These are phyloP conservation scores for Lepidostoma basale DNA, from an alignment of 1,140 invertebrate genomes.

Conservation along the genomic window DNA sequence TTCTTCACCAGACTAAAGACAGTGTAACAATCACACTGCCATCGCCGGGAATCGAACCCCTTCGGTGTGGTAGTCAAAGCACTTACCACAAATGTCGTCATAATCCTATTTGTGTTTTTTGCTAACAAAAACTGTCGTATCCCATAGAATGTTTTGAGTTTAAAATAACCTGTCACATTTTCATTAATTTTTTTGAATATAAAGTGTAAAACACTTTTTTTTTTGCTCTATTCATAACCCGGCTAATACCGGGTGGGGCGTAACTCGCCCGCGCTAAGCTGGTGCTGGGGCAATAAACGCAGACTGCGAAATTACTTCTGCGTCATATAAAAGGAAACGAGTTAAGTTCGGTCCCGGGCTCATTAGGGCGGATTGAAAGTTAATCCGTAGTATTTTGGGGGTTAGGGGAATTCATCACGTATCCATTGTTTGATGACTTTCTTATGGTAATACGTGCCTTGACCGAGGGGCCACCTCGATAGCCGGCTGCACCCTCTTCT, in stretches of 20 bases:
- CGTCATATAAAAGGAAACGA: constrained; percentile 45
- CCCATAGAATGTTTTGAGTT: too few species aligned
- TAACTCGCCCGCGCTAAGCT: background rate
- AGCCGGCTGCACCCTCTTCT: too few species aligned
- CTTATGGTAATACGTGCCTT: constrained; percentile 43
- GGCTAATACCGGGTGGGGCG: background rate
- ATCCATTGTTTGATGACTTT: constrained; percentile 45
- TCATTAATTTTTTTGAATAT: background rate
- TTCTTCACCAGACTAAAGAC: too few species aligned
- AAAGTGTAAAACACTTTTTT: background rate
- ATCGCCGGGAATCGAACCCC: too few species aligned
- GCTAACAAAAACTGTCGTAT: too few species aligned
- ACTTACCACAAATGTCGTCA: too few species aligned
- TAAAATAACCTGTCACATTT: too few species aligned
- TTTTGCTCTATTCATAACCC: constrained; percentile 1
- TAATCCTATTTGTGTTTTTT: too few species aligned
- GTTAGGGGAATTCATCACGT: constrained; percentile 39
- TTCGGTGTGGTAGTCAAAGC: too few species aligned
- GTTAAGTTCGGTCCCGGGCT: constrained; percentile 39
- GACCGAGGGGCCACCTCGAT: constrained; percentile 26
- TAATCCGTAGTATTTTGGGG: constrained; percentile 37
- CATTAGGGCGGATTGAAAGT: constrained; percentile 46
- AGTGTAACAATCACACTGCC: too few species aligned
- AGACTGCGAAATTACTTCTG: constrained; percentile 43
- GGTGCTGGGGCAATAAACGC: background rate